These are phyloP conservation scores for Aphelenchoides bicaudatus DNA, from an alignment of 2,888 invertebrate genomes.

Conservation along the genomic window DNA sequence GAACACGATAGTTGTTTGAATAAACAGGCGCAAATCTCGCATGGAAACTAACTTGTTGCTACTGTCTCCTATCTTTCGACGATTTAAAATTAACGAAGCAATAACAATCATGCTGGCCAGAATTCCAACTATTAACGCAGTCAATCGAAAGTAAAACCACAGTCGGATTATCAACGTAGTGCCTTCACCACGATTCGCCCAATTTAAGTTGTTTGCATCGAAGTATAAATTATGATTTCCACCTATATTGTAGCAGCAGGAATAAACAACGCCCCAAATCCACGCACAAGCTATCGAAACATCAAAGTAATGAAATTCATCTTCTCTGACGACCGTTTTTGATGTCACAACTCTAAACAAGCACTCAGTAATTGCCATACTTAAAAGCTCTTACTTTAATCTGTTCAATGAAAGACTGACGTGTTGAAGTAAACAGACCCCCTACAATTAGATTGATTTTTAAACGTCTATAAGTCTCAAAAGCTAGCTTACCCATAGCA, in stretches of 20 bases:
- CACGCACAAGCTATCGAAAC: not conserved
- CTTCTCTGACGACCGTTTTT: constrained; percentile 3
- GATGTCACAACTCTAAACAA: not conserved
- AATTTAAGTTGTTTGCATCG: constrained; percentile 3
- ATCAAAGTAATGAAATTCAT: constrained; percentile 2
- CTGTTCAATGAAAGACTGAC: not conserved
- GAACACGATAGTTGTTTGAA: constrained; percentile 14
- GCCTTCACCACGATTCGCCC: not conserved
- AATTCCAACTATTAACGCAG: not conserved
- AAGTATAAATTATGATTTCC: constrained; percentile 8
- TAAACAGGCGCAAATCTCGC: constrained; percentile 8
- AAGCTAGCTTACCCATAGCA: not conserved
- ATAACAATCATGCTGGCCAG: not conserved
- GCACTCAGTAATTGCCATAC: not conserved
- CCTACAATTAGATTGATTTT: too few species aligned
- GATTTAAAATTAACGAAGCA: not conserved
- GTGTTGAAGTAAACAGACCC: constrained; percentile 1
- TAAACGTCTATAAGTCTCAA: not conserved
- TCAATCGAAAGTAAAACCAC: constrained; percentile 3
- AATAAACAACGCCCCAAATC: not conserved
- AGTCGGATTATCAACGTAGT: not conserved
- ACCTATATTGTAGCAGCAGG: not conserved
- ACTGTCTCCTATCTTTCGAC: not conserved
- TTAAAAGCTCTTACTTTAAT: not conserved
- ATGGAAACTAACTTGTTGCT: not conserved